These are phyloP conservation scores for Scaptomyza reducta DNA, from an alignment of 2,888 invertebrate genomes.

Conservation along the genomic window DNA sequence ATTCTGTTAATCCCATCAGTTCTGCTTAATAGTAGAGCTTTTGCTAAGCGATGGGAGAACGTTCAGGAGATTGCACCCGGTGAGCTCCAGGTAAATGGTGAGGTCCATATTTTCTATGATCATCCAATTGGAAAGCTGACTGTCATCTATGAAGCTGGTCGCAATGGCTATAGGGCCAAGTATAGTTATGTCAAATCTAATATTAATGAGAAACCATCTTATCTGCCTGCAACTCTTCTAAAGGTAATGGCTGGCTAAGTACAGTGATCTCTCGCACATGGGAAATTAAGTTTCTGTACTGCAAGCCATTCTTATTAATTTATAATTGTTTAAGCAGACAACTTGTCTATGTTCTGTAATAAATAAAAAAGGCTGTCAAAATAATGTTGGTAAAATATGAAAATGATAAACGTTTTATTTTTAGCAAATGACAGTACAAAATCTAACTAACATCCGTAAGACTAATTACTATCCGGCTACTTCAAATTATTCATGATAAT, in stretches of 20 bases:
- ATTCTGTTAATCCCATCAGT: neutral
- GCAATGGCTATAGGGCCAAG: slow-evolving; percentile 50
- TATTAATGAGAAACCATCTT: slow-evolving; percentile 1
- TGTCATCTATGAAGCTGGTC: slow-evolving; percentile 53
- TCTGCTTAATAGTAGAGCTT: slow-evolving; percentile 16
- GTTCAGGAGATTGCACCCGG: slow-evolving; percentile 47
- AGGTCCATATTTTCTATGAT: slow-evolving; percentile 10
- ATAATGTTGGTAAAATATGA: too few species aligned
- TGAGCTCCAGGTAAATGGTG: slow-evolving; percentile 41
- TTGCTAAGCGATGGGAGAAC: slow-evolving; percentile 27
- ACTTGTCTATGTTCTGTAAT: too few species aligned
- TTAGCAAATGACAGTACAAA: too few species aligned
- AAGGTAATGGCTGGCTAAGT: slow-evolving; percentile 43
- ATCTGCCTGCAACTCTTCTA: slow-evolving; percentile 4
- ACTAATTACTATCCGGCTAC: too few species aligned
- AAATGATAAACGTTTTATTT: too few species aligned
- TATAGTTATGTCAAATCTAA: slow-evolving; percentile 20
- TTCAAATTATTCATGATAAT: neutral
- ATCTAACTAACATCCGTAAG: too few species aligned
- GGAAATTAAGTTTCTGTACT: neutral
- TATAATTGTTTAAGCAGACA: neutral
- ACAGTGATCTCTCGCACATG: neutral
- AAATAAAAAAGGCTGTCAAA: too few species aligned
- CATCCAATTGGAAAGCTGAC: slow-evolving; percentile 6
- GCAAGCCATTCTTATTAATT: neutral